Base-by-base conservation (phyloP, 2,113 vertebrate genomes). In the Fregata magnificens region DNA sequence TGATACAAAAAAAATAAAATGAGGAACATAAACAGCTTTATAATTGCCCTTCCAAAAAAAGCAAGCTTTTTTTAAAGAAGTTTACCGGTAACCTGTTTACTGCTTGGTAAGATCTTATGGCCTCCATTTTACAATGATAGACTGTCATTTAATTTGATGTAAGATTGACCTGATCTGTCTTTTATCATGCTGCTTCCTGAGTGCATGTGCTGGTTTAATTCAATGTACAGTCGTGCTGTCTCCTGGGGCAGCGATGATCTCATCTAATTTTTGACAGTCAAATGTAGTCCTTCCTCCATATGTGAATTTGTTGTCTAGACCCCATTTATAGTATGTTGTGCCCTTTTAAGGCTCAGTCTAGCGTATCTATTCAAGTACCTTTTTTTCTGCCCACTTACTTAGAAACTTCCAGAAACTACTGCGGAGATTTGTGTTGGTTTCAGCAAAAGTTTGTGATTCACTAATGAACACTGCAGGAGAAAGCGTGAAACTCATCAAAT, bases 391-490 rank as follows among this genome's bases (percentile, higher is more conserved):
- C 25, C 5, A 5, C 24, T 71, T 74, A 19, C 24, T 79, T 31
- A 12, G 91, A 90, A 95, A 53, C 31, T 88, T 90, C 80, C 88
- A 85, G 88, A 93, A 92, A 34, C 26, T 56, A 9, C 82, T 79
- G 56, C 49, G 69, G 93, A 83, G 58, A 34, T 90, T 93, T 91
- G 36, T 93, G 84, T 87, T 93, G 78, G 25, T 91, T 93, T 90
- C 70, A 69, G 87, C 87, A 82, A 36, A 50, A 22, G 55, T 78
- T 91, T 42, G 40, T 71, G 36, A 21, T 82, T 72, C 28, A 14
- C 47, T 84, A 67, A 45, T 63, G 50, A 83, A 38, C 19, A 4
- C 40, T 71, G 11, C 22, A 53, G 29, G 58, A 58, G 40, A 78
- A 90, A 83, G 32, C 36, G 42, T 71, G 79, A 94, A 62, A 36